These are phyloP conservation scores for Poeciliopsis gracilis DNA, from an alignment of 2,797 vertebrate genomes.

Conservation along the genomic window DNA sequence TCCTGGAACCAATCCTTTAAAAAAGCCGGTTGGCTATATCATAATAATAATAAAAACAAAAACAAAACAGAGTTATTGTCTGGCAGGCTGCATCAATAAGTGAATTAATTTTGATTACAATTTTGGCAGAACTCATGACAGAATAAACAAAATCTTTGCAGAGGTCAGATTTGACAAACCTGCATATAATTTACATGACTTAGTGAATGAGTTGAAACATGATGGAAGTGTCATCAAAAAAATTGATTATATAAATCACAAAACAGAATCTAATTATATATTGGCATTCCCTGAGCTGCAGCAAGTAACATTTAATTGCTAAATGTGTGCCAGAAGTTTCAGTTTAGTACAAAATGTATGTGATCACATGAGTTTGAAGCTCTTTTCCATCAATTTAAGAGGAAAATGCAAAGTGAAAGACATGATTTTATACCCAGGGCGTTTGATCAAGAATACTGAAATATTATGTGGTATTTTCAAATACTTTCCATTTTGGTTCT, in stretches of 20 bases:
- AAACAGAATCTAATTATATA: conserved; percentile 31
- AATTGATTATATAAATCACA: conserved; percentile 27
- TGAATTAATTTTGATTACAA: conserved; percentile 26
- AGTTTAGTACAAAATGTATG: conserved; percentile 14
- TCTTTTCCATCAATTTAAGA: neutral
- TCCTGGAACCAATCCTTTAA: conserved; percentile 49
- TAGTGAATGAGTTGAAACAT: conserved; percentile 29
- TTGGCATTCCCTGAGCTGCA: conserved; percentile 11
- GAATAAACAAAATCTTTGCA: neutral
- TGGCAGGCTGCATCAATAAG: conserved; percentile 9
- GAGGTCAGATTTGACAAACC: conserved; percentile 15
- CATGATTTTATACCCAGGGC: neutral
- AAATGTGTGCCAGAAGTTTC: conserved; percentile 33
- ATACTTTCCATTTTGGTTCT: neutral
- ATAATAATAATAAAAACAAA: neutral
- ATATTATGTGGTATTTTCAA: neutral
- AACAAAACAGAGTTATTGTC: conserved; percentile 15
- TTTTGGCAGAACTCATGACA: conserved; percentile 27
- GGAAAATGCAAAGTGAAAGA: neutral
- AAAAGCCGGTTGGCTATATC: conserved; percentile 31
- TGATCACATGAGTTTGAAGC: conserved; percentile 5
- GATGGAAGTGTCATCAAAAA: conserved; percentile 16
- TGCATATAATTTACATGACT: conserved; percentile 31
- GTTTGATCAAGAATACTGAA: neutral
- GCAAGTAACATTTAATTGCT: conserved; percentile 19